Conservation (phyloP, 2,797 vertebrate genomes). For the Oryzias dopingdopingensis region DNA sequence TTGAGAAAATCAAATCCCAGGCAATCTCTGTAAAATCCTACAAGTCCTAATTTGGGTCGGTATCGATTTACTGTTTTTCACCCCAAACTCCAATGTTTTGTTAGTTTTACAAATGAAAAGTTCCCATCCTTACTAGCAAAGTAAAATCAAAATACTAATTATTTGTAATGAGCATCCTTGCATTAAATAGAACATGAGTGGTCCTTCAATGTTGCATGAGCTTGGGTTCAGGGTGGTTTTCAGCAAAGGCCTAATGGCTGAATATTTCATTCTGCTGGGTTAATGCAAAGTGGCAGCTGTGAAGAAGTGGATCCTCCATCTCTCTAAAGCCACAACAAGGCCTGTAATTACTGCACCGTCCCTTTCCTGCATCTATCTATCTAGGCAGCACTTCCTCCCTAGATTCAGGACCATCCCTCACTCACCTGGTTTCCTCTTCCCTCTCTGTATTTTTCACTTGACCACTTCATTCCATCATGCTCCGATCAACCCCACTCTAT, state of each 20-base stretch:
- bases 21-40: conserved; percentile 56
- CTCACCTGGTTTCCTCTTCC: conserved; percentile 32
- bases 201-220: conserved; percentile 72
- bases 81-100: conserved; percentile 19
- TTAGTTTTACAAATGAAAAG: conserved; percentile 22
- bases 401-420: conserved; percentile 31
- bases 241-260: conserved; percentile 54
- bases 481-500: conserved; percentile 19
- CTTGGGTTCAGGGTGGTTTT: conserved; percentile 54
- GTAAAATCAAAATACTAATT: conserved; percentile 45
- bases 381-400: conserved; percentile 16
- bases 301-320: conserved; percentile 47
- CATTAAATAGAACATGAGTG: conserved; percentile 75
- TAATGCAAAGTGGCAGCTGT: conserved; percentile 57
- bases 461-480: conserved; percentile 10
- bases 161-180: conserved; percentile 31
- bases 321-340: conserved; percentile 45
- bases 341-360: conserved; percentile 50
- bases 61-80: conserved; percentile 29
- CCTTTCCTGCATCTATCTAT: conserved; percentile 44
- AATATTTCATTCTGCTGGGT: conserved; percentile 69
- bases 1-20: conserved; percentile 52
- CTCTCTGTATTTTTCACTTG: conserved; percentile 1
- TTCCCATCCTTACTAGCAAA: conserved; percentile 29
- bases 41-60: conserved; percentile 32